Evolutionary conservation across 2,113 vertebrate species (phyloP).

Genomic region (Sminthopsis crassicaudata): DNA sequence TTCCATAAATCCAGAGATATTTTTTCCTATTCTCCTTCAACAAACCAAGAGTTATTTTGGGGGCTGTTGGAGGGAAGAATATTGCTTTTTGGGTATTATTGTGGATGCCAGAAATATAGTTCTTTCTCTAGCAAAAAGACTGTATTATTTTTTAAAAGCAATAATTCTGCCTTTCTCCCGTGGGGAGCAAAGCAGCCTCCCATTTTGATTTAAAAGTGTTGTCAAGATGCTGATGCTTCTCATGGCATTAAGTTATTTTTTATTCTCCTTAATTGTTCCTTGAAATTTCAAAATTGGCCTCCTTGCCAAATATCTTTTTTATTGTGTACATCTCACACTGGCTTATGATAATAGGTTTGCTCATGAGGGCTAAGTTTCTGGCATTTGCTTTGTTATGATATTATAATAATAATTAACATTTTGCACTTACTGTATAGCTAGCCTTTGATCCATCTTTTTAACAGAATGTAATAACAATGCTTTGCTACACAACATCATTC

Average conservation of each 20-base stretch:
- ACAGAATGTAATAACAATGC: conserved; percentile 74
- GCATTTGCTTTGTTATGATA: conserved; percentile 78
- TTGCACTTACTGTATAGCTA: conserved; percentile 73
- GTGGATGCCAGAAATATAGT: conserved; percentile 47
- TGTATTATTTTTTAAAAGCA: conserved; percentile 1
- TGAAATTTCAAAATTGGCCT: conserved; percentile 69
- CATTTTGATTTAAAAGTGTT: conserved; percentile 70
- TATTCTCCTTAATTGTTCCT: conserved; percentile 67
- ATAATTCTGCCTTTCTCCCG: conserved; percentile 22
- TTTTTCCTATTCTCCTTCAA: conserved; percentile 15
- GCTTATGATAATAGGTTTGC: conserved; percentile 73
- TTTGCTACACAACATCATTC: conserved; percentile 57
- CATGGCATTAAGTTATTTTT: conserved; percentile 68
- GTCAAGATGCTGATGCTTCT: conserved; percentile 77
- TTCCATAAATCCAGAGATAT: conserved; percentile 25
- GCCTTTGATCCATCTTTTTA: conserved; percentile 79
- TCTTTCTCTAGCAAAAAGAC: not conserved
- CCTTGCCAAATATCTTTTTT: conserved; percentile 73
- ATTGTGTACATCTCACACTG: conserved; percentile 58
- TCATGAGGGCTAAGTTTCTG: conserved; percentile 45
- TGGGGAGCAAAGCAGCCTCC: conserved; percentile 55
- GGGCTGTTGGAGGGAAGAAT: conserved; percentile 45
- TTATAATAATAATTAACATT: conserved; percentile 81
- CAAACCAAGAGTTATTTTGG: conserved; percentile 58
- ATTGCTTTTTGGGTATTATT: conserved; percentile 25